Percentiles rank a stretch among this genome's conserved stretches.
Evolutionary conservation across 1,140 invertebrate species (phyloP).

Genomic region (Bombus affinis): DNA sequence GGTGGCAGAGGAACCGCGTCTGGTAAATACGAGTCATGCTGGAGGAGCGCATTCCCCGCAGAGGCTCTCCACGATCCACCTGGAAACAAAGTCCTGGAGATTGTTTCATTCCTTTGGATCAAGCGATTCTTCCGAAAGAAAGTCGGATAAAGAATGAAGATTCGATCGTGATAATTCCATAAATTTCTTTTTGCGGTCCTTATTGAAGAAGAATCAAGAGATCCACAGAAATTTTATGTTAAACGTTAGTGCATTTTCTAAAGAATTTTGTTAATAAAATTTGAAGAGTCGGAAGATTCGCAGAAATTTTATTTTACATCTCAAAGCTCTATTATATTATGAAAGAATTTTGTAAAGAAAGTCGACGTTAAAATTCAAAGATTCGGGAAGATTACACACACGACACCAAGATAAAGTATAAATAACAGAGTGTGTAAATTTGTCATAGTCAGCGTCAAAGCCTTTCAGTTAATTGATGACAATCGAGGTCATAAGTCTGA

Average conservation of each 20-base stretch:
- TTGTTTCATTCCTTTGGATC: background rate
- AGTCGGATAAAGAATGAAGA: background rate
- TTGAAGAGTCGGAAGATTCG: background rate
- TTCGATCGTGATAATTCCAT: background rate
- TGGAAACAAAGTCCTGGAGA: slow-evolving; percentile 8
- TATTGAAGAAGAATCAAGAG: background rate
- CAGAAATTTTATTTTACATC: background rate
- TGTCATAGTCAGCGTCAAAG: background rate
- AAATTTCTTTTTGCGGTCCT: background rate
- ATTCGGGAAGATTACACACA: background rate
- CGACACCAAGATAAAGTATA: no score
- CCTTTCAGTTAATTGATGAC: background rate
- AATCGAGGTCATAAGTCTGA: background rate
- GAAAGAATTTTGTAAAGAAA: no score
- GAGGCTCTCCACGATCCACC: slow-evolving; percentile 63
- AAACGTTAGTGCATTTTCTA: no score
- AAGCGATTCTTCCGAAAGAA: background rate
- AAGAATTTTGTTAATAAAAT: background rate
- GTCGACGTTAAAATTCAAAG: background rate
- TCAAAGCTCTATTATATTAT: no score
- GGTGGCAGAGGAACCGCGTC: slow-evolving; percentile 60
- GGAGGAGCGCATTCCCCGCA: slow-evolving; percentile 72
- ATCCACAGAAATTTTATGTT: background rate
- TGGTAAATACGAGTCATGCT: slow-evolving; percentile 75
- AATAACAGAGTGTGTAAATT: background rate